These are phyloP conservation scores for Sarcophaga carnaria DNA, from an alignment of 2,888 invertebrate species.

Conservation along the genomic window DNA sequence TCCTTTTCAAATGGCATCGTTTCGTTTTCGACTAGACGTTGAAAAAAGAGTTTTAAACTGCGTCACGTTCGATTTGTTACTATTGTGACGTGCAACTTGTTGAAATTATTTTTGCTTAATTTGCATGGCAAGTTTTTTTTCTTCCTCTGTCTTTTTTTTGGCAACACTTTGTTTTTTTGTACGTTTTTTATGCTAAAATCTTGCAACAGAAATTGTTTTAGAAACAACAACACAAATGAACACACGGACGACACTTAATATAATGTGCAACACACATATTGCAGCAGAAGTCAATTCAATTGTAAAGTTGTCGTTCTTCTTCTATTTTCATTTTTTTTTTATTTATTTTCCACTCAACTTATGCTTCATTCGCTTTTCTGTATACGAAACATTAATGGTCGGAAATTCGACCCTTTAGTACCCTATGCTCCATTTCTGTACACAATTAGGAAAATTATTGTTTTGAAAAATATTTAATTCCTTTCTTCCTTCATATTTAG, in stretches of 20 bases:
- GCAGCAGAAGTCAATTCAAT: slow-evolving; percentile 37
- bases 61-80: slow-evolving; percentile 73
- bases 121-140: slow-evolving; percentile 56
- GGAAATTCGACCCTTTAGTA: too few relatives aligned
- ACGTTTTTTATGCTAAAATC: slow-evolving; percentile 26
- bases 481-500: too few relatives aligned
- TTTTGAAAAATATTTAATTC: too few relatives aligned
- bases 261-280: background rate
- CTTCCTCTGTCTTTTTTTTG: slow-evolving; percentile 10
- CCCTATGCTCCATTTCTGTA: too few relatives aligned
- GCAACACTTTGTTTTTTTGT: background rate
- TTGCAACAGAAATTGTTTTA: slow-evolving; percentile 51
- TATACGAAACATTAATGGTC: slow-evolving; percentile 22
- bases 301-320: background rate
- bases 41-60: slow-evolving; percentile 62
- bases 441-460: too few relatives aligned
- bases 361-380: slow-evolving; percentile 57
- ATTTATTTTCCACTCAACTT: slow-evolving; percentile 50
- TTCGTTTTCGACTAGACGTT: slow-evolving; percentile 31
- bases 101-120: slow-evolving; percentile 68
- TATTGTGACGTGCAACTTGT: slow-evolving; percentile 69
- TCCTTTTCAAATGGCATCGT: slow-evolving; percentile 26
- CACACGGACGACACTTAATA: background rate
- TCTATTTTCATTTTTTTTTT: background rate
- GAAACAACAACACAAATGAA: slow-evolving; percentile 3